These are phyloP conservation scores for Synanthedon myopaeformis DNA, from an alignment of 2,888 invertebrate species.

Conservation along the genomic window DNA sequence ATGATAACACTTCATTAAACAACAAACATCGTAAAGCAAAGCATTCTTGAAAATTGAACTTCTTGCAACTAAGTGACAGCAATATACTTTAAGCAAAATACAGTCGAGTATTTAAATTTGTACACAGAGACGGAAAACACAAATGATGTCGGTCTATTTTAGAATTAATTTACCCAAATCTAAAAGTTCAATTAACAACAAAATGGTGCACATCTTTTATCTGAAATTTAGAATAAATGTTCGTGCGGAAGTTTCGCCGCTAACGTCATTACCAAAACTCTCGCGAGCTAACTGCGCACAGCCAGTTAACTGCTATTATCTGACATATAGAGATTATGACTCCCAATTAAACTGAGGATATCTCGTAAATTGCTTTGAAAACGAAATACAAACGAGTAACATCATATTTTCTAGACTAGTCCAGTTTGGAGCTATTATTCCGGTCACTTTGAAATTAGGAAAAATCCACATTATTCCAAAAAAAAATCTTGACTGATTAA, in stretches of 20 bases:
- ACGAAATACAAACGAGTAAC: background rate
- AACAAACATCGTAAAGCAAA: too few species aligned
- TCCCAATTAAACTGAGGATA: background rate
- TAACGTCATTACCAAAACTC: slow-evolving; percentile 4
- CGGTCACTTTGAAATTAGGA: too few species aligned
- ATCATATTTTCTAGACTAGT: too few species aligned
- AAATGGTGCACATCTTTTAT: slow-evolving; percentile 6
- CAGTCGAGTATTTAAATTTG: too few species aligned
- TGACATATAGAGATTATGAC: slow-evolving; percentile 6
- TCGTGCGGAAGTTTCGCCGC: slow-evolving; percentile 7
- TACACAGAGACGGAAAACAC: too few species aligned
- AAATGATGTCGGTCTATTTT: slow-evolving; percentile 1
- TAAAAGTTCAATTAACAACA: slow-evolving; percentile 5
- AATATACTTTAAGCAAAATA: too few species aligned
- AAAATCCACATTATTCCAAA: too few species aligned
- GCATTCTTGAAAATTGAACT: too few species aligned
- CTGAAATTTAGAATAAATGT: slow-evolving; percentile 6
- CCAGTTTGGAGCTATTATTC: too few species aligned
- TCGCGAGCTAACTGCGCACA: slow-evolving; percentile 1
- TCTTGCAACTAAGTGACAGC: too few species aligned
- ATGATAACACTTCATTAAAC: too few species aligned
- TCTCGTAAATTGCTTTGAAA: background rate
- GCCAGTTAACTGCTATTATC: slow-evolving; percentile 6
- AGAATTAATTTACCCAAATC: slow-evolving; percentile 5
- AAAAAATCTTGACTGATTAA: too few species aligned